Base-by-base conservation (phyloP, 2,888 invertebrate species). In the Siphonodentalium dalli region DNA sequence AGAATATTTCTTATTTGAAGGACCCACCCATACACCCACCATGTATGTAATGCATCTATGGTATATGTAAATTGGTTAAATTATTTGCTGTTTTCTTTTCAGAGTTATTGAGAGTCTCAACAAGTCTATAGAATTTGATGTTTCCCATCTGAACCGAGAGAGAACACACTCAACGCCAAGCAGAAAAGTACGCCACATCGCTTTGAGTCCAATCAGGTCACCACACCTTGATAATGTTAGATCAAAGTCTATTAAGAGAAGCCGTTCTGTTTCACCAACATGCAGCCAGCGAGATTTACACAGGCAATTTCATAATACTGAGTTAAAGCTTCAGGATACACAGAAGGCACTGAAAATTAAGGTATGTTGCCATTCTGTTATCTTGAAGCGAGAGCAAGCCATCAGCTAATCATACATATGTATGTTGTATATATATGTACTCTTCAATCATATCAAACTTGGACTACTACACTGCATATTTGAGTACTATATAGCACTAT, bases 111-210 rank as follows among this genome's bases (percentile, higher is more conserved):
- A 68, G 15, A 45, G 55, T 29, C 43, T 69, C n/a, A 64, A 69
- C 26, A 57, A 64, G 34, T 58, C 68, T 5, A 62, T 73, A 21
- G 68, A 71, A 43, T 71, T 69, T 66, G 69, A 71, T 48, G 63
- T 69, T 1, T 62, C 63, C 6, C 56, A 68, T 11, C 60, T 69
- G 15, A 69, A 70, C 43, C 59, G 62, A 15, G 72, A 69, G 44
- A 58, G 71, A 38, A 69, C 67, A 4, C 72, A 72, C 47, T 72
- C 72, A 35, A 72, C 72, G 2, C 72, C 72, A 9, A 61, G 68
- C 21, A 48, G 64, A 13, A 55, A 56, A n/a, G 13, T 39, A 7
- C 47, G 58, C 23, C 53, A 61, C 37, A 52, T 65, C 13, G 66
- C 58, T 15, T 44, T 61, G 21, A 69, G 66, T 45, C 66, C 68